Conservation (phyloP, 2,888 invertebrate genomes). For the Malacosoma neustria region DNA sequence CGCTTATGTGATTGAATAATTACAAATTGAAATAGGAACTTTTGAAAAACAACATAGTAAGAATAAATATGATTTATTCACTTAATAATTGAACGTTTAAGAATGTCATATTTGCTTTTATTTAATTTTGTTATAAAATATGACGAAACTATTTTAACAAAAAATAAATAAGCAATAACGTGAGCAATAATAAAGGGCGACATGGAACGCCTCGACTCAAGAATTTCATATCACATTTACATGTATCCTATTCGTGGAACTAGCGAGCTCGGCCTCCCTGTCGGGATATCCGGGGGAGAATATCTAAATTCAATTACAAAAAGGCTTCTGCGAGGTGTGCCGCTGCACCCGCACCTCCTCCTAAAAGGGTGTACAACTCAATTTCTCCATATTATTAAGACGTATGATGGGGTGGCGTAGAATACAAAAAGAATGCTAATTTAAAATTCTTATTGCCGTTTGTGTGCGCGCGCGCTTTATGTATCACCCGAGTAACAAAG, state of each 20-base stretch:
- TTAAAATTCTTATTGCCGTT: conserved; percentile 72
- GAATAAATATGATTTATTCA: no score
- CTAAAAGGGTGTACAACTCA: conserved; percentile 70
- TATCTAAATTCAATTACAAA: conserved; percentile 75
- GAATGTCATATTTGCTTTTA: no score
- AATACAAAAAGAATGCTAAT: conserved; percentile 74
- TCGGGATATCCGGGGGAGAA: conserved; percentile 62
- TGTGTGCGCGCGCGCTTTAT: conserved; percentile 71
- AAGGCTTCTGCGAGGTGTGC: conserved; percentile 68
- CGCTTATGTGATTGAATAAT: no score
- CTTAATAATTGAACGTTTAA: no score
- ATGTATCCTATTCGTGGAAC: conserved; percentile 49
- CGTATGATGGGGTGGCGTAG: conserved; percentile 52
- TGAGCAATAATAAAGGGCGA: conserved; percentile 35
- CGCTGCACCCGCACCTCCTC: conserved; percentile 67
- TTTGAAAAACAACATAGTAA: no score
- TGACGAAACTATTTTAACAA: conserved; percentile 3
- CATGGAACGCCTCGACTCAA: conserved; percentile 31
- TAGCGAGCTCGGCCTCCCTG: conserved; percentile 49
- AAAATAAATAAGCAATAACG: conserved; percentile 21
- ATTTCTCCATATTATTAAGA: conserved; percentile 73
- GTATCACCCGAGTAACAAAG: conserved; percentile 67
- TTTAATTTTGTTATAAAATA: no score
- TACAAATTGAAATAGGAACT: no score
- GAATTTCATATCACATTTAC: conserved; percentile 60